These are phyloP conservation scores for Campoletis raptor DNA, from an alignment of 2,888 invertebrate species.

Conservation along the genomic window DNA sequence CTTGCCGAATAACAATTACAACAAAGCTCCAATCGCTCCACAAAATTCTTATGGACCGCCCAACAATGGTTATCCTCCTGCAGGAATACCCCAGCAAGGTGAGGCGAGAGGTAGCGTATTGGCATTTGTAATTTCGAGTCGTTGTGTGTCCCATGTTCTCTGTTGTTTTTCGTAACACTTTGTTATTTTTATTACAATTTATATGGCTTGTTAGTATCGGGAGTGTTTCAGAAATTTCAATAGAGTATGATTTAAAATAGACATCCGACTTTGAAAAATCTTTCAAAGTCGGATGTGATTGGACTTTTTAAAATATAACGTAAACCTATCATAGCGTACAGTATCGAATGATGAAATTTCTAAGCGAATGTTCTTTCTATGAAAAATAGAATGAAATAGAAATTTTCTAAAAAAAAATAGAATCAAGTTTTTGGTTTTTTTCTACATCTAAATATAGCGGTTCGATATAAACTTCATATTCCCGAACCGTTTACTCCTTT, in stretches of 20 bases:
- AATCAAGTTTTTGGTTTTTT: neutral
- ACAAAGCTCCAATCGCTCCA: slow-evolving; percentile 53
- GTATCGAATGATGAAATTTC: neutral
- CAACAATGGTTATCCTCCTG: slow-evolving; percentile 64
- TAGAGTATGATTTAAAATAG: neutral
- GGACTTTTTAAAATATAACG: neutral
- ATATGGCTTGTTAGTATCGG: neutral
- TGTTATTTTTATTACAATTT: neutral
- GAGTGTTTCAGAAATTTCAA: neutral
- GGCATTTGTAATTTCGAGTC: slow-evolving; percentile 49
- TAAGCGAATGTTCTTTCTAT: neutral
- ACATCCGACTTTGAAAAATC: neutral
- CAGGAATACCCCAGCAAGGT: slow-evolving; percentile 79
- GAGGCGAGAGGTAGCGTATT: slow-evolving; percentile 79
- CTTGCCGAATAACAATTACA: slow-evolving; percentile 43
- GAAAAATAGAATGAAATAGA: neutral
- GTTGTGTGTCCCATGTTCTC: slow-evolving; percentile 12
- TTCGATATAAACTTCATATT: slow-evolving; percentile 7
- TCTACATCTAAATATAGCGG: neutral
- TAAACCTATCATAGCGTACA: neutral
- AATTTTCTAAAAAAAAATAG: no score
- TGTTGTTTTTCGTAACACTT: neutral
- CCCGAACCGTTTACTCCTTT: neutral
- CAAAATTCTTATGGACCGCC: slow-evolving; percentile 77
- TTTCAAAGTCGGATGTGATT: neutral